phyloP scores from a whole-genome alignment of 2,888 invertebrate species.

The Papilio demoleus region DNA sequence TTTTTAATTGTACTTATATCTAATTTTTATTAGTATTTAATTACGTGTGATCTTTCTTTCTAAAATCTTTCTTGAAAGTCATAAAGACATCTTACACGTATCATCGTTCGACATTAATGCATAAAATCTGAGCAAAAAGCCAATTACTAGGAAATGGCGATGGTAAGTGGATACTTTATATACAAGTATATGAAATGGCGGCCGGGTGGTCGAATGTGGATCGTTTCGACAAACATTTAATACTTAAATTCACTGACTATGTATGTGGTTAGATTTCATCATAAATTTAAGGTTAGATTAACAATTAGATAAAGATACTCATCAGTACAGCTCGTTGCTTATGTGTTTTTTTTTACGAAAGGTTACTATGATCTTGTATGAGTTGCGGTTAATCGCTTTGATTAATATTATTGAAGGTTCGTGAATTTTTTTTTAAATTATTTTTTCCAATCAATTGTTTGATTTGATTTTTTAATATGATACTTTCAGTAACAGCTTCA shows the following conservation, averaged over 20 bases:
- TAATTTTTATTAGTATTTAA: background rate
- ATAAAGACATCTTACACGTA: constrained; percentile 21
- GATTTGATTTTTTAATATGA: background rate
- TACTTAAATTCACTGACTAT: constrained; percentile 56
- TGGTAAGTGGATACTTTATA: constrained; percentile 63
- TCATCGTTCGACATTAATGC: constrained; percentile 13
- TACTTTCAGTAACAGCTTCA: background rate
- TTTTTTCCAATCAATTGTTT: background rate
- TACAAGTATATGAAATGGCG: constrained; percentile 57
- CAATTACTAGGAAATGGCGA: constrained; percentile 55
- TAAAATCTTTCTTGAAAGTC: background rate
- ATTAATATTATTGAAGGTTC: background rate
- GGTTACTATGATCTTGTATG: background rate
- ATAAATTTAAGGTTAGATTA: constrained; percentile 46
- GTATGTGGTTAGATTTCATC: constrained; percentile 38
- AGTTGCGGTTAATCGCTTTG: constrained; percentile 18
- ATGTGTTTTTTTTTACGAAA: background rate
- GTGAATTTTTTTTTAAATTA: background rate
- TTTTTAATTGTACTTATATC: background rate
- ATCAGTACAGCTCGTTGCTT: constrained; percentile 37
- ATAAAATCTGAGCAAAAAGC: constrained; percentile 35
- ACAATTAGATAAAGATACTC: constrained; percentile 42
- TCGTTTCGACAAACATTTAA: constrained; percentile 56
- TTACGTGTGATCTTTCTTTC: background rate
- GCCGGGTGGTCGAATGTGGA: constrained; percentile 67